These are phyloP conservation scores for Harpagoxenus sublaevis DNA, from an alignment of 2,888 invertebrate genomes.

Conservation along the genomic window DNA sequence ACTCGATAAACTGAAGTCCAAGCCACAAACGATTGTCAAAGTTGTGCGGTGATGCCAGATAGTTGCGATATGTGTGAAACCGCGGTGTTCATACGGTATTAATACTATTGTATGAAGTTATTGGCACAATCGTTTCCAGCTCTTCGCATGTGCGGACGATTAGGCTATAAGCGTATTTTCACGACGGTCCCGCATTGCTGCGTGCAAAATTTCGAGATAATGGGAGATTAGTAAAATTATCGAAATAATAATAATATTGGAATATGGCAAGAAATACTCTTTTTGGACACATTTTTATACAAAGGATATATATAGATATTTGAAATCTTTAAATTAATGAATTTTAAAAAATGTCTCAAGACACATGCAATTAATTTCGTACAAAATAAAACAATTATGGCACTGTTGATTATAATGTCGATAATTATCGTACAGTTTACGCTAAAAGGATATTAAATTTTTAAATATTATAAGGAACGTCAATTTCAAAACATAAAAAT, in stretches of 20 bases:
- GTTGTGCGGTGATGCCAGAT: neutral
- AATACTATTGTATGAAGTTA: slow-evolving; percentile 13
- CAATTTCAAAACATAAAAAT: neutral
- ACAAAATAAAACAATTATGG: neutral
- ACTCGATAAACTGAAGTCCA: slow-evolving; percentile 38
- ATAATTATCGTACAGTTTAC: neutral
- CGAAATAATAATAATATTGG: neutral
- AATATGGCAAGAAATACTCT: neutral
- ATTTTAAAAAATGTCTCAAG: neutral
- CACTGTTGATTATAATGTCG: neutral
- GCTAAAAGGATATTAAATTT: neutral
- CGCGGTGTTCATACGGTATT: neutral
- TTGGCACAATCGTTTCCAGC: neutral
- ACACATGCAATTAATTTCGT: too few relatives aligned
- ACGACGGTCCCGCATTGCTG: neutral
- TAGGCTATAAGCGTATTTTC: neutral
- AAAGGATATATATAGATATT: neutral
- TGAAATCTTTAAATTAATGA: neutral
- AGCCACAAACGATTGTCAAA: slow-evolving; percentile 46
- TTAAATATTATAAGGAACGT: neutral
- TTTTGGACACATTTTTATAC: neutral
- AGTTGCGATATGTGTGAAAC: neutral
- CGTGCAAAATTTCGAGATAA: neutral
- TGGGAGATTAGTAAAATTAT: neutral
- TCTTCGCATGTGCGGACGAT: neutral